Evolutionary conservation across 30 jellyfish, hydroid and myxozoan species (phyloP).

Genomic region (Mastigias papua): DNA sequence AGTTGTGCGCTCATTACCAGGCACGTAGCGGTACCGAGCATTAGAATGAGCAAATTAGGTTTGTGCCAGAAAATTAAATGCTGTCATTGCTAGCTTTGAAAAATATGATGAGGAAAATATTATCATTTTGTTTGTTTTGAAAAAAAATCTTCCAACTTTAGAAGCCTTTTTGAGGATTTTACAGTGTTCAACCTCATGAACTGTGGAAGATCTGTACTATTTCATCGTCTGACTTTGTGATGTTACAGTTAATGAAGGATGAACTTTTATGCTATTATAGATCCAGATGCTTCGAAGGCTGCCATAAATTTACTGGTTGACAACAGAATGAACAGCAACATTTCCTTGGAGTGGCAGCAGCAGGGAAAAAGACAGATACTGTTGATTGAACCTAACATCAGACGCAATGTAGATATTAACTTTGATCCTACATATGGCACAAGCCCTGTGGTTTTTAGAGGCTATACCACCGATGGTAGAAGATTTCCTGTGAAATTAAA

Average conservation of each 20-base stretch:
- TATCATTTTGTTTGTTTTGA: too few relatives aligned
- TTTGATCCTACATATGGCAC: conserved; percentile 44
- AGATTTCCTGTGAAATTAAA: conserved; percentile 58
- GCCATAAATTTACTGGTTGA: conserved; percentile 19
- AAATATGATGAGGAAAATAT: too few relatives aligned
- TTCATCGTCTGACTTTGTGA: too few relatives aligned
- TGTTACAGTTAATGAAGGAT: background rate
- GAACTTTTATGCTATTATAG: conserved; percentile 1
- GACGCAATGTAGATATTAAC: background rate
- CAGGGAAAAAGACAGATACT: conserved; percentile 35
- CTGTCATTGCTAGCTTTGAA: too few relatives aligned
- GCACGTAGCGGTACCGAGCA: too few relatives aligned
- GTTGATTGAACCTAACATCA: background rate
- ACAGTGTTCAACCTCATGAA: too few relatives aligned
- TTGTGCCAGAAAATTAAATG: too few relatives aligned
- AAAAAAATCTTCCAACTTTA: too few relatives aligned
- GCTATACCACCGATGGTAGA: conserved; percentile 16
- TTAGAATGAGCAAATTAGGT: too few relatives aligned
- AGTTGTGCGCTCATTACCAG: too few relatives aligned
- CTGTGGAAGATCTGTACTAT: too few relatives aligned
- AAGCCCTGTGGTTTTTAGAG: conserved; percentile 59
- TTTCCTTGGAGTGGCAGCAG: conserved; percentile 59
- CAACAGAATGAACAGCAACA: conserved; percentile 19
- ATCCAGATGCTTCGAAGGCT: conserved; percentile 43
- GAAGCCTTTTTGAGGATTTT: too few relatives aligned